Conservation (phyloP, 2,888 invertebrate species). For the Agriopis aurantiaria region DNA sequence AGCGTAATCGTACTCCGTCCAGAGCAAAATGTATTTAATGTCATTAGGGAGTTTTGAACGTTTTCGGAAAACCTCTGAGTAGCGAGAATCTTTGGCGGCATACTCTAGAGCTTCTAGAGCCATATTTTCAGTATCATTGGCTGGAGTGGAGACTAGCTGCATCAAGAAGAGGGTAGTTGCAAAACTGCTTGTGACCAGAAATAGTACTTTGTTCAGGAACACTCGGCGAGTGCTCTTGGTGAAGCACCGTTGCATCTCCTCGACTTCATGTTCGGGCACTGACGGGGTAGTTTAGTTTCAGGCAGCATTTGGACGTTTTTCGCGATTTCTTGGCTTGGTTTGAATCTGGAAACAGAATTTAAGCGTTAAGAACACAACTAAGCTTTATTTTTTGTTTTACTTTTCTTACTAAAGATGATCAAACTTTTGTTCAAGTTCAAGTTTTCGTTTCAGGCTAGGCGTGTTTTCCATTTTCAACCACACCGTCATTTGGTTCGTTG, state of each 20-base stretch:
- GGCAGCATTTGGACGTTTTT: conserved; percentile 42
- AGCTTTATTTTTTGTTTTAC: not conserved
- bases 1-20: conserved; percentile 64
- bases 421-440: too few species aligned
- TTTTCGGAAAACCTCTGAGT: conserved; percentile 68
- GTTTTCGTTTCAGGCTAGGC: too few species aligned
- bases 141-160: conserved; percentile 51
- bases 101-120: conserved; percentile 68
- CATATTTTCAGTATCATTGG: conserved; percentile 50
- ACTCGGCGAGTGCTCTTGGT: conserved; percentile 24
- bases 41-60: conserved; percentile 55
- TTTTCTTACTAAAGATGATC: not conserved
- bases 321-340: not conserved
- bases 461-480: too few species aligned
- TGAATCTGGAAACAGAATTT: conserved; percentile 40
- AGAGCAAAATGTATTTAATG: conserved; percentile 71
- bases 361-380: not conserved
- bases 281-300: conserved; percentile 17
- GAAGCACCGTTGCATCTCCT: conserved; percentile 36
- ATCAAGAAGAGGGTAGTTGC: conserved; percentile 61
- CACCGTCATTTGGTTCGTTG: too few species aligned
- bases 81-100: conserved; percentile 66
- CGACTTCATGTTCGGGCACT: conserved; percentile 57
- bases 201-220: conserved; percentile 58
- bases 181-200: conserved; percentile 61